Conservation (phyloP, 2,888 invertebrate genomes). For the Dendrolimus pini region DNA sequence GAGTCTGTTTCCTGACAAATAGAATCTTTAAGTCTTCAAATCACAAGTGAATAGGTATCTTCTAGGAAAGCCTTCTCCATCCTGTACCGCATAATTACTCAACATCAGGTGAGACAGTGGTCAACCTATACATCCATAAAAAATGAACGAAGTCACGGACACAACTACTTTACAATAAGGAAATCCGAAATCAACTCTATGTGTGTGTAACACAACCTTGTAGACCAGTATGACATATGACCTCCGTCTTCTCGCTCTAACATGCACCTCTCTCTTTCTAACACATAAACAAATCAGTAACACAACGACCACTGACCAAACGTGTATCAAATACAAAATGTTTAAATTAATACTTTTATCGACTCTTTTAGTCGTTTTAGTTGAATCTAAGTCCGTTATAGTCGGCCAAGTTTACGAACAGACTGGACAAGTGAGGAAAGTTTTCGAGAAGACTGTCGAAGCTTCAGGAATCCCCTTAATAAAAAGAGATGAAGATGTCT, state of each 20-base stretch:
- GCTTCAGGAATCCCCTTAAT: slow-evolving; percentile 35
- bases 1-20: too few species aligned
- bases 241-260: slow-evolving; percentile 6
- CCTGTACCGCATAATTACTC: too few species aligned
- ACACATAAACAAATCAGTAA: neutral
- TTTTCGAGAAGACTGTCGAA: slow-evolving; percentile 38
- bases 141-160: too few species aligned
- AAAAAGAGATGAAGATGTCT: slow-evolving; percentile 43
- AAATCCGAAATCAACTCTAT: neutral
- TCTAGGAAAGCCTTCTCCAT: too few species aligned
- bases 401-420: slow-evolving; percentile 50
- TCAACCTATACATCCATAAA: too few species aligned
- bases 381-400: slow-evolving; percentile 36
- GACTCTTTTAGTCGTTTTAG: slow-evolving; percentile 21
- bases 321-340: slow-evolving; percentile 23
- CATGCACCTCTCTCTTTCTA: slow-evolving; percentile 3
- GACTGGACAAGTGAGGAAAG: slow-evolving; percentile 37
- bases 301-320: slow-evolving; percentile 3
- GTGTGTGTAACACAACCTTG: slow-evolving; percentile 9
- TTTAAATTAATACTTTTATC: slow-evolving; percentile 30
- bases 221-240: slow-evolving; percentile 8
- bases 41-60: too few species aligned
- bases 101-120: too few species aligned
- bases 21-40: too few species aligned
- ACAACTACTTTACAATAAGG: too few species aligned